Percentiles rank a stretch among this genome's conserved stretches.
These are phyloP conservation scores for Aethes cnicana DNA, from an alignment of 2,888 invertebrate genomes.

Conservation along the genomic window DNA sequence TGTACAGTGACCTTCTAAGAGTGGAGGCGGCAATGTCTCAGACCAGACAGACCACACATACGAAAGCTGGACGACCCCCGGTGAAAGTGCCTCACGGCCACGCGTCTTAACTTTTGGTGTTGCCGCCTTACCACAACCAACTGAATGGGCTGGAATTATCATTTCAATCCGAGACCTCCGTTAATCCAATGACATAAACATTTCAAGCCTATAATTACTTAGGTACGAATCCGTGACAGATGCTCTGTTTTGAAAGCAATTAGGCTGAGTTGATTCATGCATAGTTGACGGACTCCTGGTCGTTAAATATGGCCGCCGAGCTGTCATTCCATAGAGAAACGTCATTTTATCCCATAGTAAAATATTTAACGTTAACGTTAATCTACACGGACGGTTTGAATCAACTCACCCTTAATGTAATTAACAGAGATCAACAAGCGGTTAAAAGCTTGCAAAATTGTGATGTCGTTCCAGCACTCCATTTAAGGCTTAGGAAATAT, in stretches of 20 bases:
- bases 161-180: not conserved
- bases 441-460: conserved; percentile 15
- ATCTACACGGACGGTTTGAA: no score
- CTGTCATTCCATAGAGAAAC: no score
- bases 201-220: no score
- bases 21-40: conserved; percentile 35
- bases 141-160: conserved; percentile 2
- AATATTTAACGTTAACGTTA: no score
- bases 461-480: conserved; percentile 8
- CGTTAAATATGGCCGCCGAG: no score
- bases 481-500: conserved; percentile 1
- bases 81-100: conserved; percentile 73
- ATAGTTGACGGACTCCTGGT: no score
- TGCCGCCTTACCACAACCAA: conserved; percentile 32
- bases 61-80: conserved; percentile 68
- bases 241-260: no score
- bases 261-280: no score
- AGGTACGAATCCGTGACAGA: no score
- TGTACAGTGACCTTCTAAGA: conserved; percentile 26
- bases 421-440: conserved; percentile 22
- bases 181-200: not conserved
- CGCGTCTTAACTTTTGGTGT: conserved; percentile 44
- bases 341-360: no score
- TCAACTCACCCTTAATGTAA: no score
- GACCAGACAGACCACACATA: conserved; percentile 52